Evolutionary conservation across 2,888 invertebrate species (phyloP), one percentile per base, ranked within the genome.

Genomic region (Harpalus rubripes): DNA sequence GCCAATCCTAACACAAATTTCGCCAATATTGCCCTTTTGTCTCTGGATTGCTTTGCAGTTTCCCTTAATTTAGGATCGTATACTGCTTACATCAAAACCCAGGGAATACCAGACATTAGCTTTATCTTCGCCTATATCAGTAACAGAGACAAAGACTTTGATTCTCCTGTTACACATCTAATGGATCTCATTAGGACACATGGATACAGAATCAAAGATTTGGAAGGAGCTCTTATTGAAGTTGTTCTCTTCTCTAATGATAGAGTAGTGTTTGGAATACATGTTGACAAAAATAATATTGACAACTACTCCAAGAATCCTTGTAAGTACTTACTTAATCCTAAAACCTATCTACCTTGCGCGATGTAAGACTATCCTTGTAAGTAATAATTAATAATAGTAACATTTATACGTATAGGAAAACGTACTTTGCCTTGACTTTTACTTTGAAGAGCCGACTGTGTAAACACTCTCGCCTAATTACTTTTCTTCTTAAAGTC

Each of bases 291-390:
- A 15, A 56, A 78, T 76, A 52, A 52, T 10, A 52, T 76, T 52
- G 16, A 18, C 0, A 18, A 44, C 18, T 76, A 76, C 16, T 2
- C 10, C 0, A 22, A 44, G 8, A 52, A 44, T 76, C 52, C 52
- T 52, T 52, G 76, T 76, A 76, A 76, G 76, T 76, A 72, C 1
- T 18, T 56, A n/a, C n/a, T n/a, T n/a, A n/a, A n/a, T n/a, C n/a
- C n/a, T n/a, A n/a, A n/a, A n/a, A n/a, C n/a, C n/a, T n/a, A n/a
- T n/a, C n/a, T n/a, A n/a, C n/a, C n/a, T n/a, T n/a, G n/a, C n/a
- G n/a, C n/a, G n/a, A n/a, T n/a, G n/a, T n/a, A n/a, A n/a, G n/a
- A n/a, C n/a, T n/a, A n/a, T n/a, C n/a, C n/a, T n/a, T n/a, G n/a
- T n/a, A n/a, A n/a, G 16, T 59, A n/a, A n/a, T n/a, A n/a, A n/a